Evolutionary conservation across 2,797 vertebrate species (phyloP), one percentile per base, ranked within the genome.

Genomic region (Manis pentadactyla): DNA sequence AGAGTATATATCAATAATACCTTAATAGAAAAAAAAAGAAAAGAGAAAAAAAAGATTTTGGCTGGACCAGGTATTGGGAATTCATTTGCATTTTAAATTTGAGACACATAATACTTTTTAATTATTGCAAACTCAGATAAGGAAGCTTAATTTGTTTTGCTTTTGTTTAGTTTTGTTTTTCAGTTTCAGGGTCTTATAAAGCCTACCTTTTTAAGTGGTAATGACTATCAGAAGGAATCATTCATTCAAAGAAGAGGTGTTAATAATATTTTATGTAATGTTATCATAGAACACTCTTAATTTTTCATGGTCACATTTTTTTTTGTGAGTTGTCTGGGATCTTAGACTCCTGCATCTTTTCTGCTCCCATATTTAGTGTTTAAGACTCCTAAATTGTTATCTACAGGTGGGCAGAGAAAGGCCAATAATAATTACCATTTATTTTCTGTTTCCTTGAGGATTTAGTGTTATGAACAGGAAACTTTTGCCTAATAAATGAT

Each of bases 61-160:
- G 39, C 7, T 77, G 25, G 78, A 79, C 37, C 46, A 77, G 51
- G 18, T 27, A 85, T 89, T 68, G 64, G 55, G 34, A 95, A 82
- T 42, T 73, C 59, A 78, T 77, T 86, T 89, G 68, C 17, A 63
- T 74, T 87, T 87, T 83, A n/a, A 87, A 64, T 83, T 79, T 49
- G 34, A 83, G 64, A 90, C 57, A 68, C 12, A 59, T 12, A 57
- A 77, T 23, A 3, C 2, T 55, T 84, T 46, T 77, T 39, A 88
- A 42, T 51, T 59, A 66, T 51, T 82, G 34, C 21, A 86, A 68
- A 73, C 14, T 25, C 71, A 18, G 71, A 64, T 86, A 39, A 46
- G 25, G 46, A 90, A 78, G 59, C 7, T 37, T 46, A 63, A 23
- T 3, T 12, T 59, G 46, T 34, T 61, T 23, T 63, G 21, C 39